A percentile compares a stretch with the other conserved stretches of the same genome.
Evolutionary conservation across 35 echinoderm and acorn worm genomes (phyloP).

Genomic region (Lytechinus variegatus): DNA sequence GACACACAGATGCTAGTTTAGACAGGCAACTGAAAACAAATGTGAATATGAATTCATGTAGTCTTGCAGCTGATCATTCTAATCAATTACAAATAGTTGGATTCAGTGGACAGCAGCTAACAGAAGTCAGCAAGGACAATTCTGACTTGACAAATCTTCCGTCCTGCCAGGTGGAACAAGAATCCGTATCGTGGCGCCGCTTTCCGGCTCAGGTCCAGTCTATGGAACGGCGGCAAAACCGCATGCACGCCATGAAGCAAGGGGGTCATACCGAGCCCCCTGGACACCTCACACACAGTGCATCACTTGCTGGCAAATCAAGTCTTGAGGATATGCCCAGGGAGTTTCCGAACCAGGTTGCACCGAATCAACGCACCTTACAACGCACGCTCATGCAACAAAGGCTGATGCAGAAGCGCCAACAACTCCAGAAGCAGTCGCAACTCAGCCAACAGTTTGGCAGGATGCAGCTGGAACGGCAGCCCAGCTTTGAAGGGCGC

Average conservation of each 20-base stretch:
- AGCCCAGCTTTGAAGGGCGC: conserved; percentile 92
- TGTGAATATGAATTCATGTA: conserved; percentile 37
- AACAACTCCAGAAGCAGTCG: conserved; percentile 93
- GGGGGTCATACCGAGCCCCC: conserved; percentile 74
- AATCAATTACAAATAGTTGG: conserved; percentile 58
- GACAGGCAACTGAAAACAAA: conserved; percentile 49
- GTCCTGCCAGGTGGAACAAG: conserved; percentile 53
- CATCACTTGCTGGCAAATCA: conserved; percentile 52
- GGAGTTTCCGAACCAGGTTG: conserved; percentile 62
- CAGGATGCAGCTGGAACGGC: conserved; percentile 87
- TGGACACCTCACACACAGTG: conserved; percentile 42
- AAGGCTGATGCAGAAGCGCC: conserved; percentile 89
- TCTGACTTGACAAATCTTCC: conserved; percentile 49
- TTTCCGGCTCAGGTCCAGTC: conserved; percentile 83
- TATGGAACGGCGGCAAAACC: conserved; percentile 72
- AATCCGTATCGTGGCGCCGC: conserved; percentile 63
- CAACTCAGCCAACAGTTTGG: conserved; percentile 98
- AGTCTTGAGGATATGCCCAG: conserved; percentile 79
- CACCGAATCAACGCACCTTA: conserved; percentile 71
- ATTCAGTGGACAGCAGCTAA: not conserved
- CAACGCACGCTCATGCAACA: conserved; percentile 88
- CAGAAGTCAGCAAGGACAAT: not conserved
- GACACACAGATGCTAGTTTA: conserved; percentile 56
- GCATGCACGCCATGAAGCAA: conserved; percentile 74
- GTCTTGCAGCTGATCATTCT: conserved; percentile 34